Base-by-base conservation (phyloP, 2,113 vertebrate species). In the Cranoglanis bouderius region DNA sequence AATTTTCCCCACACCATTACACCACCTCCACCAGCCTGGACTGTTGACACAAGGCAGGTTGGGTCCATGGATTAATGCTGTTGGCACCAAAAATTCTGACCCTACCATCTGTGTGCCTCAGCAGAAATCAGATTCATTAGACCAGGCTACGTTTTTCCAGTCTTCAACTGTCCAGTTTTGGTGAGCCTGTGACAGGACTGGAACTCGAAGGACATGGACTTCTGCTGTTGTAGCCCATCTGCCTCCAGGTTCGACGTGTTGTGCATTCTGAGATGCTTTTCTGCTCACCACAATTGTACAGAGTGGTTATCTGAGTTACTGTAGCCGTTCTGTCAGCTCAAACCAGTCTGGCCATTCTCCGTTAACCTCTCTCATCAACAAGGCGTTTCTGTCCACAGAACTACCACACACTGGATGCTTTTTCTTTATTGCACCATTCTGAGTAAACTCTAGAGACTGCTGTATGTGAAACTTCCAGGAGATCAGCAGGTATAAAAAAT, bases 1-100 rank as follows among this genome's bases (percentile, higher is more conserved):
- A 78, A 77, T 12, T 29, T 77, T 49, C 74, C 24, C 74, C 43
- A 77, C 74, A 77, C 38, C 72, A 75, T 75, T 43, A 75, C 40
- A 75, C 72, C 40, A 75, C 40, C 72, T 46, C 40, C 19, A 26
- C 21, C 72, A 75, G 16, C 19, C 6, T 43, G 38, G 35, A 40
- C 70, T 67, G 65, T 32, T 13, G 65, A 70, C n/a, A 65, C 65
- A 74, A 74, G 35, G 19, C 0, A 74, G 1, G 21, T 35, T 18
- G n/a, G 14, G 32, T 70, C 67, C 14, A 10, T 40, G 7, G 6
- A 74, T 2, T 74, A 19, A 40, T 24, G 70, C 35, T 70, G 67
- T 35, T 35, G 16, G 5, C 6, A 5, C 5, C 75, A 78, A 51
- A 78, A n/a, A 51, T 49, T 51, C 29, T 78, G 29, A 78, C 40